A percentile compares a stretch with the other conserved stretches of the same genome.
phyloP scores from a whole-genome alignment of 2,797 vertebrate species.

The Australoheros facetus region DNA sequence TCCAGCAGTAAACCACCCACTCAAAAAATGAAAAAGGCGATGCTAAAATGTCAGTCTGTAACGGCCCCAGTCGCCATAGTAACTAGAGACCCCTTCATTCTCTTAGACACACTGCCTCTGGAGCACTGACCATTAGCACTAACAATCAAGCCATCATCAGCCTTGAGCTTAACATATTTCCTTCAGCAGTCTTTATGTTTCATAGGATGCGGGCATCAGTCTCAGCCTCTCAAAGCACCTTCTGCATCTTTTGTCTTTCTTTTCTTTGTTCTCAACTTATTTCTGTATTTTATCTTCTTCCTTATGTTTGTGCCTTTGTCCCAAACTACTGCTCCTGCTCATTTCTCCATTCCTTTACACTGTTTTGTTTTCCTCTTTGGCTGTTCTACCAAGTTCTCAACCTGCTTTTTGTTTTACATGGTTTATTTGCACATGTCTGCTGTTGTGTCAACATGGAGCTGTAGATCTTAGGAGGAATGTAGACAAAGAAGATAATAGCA shows the following conservation, averaged over 20 bases:
- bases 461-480: background rate
- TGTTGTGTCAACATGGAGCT: background rate
- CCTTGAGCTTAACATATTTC: conserved; percentile 30
- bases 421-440: background rate
- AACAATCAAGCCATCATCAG: conserved; percentile 34
- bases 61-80: conserved; percentile 66
- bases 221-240: background rate
- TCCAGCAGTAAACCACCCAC: conserved; percentile 56
- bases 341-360: background rate
- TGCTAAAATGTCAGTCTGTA: conserved; percentile 55
- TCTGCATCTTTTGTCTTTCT: background rate
- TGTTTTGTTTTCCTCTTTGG: background rate
- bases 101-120: conserved; percentile 45
- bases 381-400: background rate
- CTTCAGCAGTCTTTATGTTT: conserved; percentile 23
- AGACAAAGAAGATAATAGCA: background rate
- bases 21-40: conserved; percentile 42
- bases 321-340: background rate
- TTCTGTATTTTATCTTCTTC: background rate
- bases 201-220: background rate
- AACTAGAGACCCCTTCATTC: conserved; percentile 56
- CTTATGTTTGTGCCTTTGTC: background rate
- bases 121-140: conserved; percentile 53
- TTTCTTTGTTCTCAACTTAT: background rate
- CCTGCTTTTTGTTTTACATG: background rate